Percentiles rank a stretch among this genome's conserved stretches.
Evolutionary conservation across 2,888 invertebrate genomes (phyloP).

Genomic region (Cremastobaeus sp.): DNA sequence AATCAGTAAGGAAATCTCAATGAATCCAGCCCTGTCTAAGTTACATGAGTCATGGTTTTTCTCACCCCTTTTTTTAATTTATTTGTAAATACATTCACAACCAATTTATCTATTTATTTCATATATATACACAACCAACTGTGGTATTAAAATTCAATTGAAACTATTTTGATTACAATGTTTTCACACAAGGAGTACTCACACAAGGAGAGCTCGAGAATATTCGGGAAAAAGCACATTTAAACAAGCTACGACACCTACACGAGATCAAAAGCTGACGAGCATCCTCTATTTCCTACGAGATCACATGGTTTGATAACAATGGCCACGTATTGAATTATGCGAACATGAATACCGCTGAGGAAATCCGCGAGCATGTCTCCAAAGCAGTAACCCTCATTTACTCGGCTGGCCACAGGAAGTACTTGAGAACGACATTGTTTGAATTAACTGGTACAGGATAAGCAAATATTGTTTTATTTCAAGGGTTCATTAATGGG

Average conservation of each 20-base stretch:
- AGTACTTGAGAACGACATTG: slow-evolving; percentile 96
- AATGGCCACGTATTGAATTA: slow-evolving; percentile 92
- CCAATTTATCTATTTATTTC: no score
- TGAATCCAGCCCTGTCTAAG: no score
- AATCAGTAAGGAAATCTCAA: slow-evolving; percentile 41
- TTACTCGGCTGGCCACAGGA: slow-evolving; percentile 97
- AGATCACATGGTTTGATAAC: slow-evolving; percentile 95
- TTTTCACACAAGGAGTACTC: slow-evolving; percentile 85
- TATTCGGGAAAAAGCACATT: slow-evolving; percentile 93
- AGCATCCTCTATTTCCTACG: slow-evolving; percentile 96
- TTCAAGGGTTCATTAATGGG: not conserved
- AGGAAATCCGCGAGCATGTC: slow-evolving; percentile 95
- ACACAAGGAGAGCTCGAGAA: slow-evolving; percentile 98
- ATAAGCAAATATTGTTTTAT: not conserved
- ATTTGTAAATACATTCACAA: no score
- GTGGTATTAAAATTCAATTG: no score
- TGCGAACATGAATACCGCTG: slow-evolving; percentile 92
- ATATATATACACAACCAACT: no score
- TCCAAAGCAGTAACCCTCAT: slow-evolving; percentile 96
- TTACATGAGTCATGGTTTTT: no score
- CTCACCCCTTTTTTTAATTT: no score
- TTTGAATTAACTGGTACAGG: slow-evolving; percentile 88
- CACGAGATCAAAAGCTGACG: slow-evolving; percentile 97
- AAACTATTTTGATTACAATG: not conserved
- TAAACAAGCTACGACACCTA: slow-evolving; percentile 96